Conservation (phyloP, 92 coral and sea anemone genomes). For the Epizoanthus ramosus region DNA sequence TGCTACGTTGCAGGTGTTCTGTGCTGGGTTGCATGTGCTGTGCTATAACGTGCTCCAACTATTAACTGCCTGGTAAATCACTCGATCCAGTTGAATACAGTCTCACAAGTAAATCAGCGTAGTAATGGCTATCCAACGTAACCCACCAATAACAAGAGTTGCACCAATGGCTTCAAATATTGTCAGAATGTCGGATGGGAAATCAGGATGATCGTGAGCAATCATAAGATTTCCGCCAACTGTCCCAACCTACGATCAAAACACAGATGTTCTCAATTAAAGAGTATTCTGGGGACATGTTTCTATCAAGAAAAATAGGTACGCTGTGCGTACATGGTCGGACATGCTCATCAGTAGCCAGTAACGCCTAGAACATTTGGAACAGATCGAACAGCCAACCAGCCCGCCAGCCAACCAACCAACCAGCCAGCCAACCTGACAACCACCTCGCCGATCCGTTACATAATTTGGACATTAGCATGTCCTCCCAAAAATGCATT, state of each 20-base stretch:
- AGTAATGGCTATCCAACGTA: neutral
- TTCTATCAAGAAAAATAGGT: too few relatives aligned
- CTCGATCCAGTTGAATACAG: too few relatives aligned
- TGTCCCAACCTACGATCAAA: slow-evolving; percentile 70
- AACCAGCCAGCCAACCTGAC: too few relatives aligned
- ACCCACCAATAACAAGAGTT: slow-evolving; percentile 70
- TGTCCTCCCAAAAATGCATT: too few relatives aligned
- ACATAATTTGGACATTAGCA: too few relatives aligned
- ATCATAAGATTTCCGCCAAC: slow-evolving; percentile 94
- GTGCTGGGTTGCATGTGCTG: neutral
- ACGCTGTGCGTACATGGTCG: too few relatives aligned
- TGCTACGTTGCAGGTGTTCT: neutral
- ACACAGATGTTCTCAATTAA: neutral
- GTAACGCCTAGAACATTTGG: too few relatives aligned
- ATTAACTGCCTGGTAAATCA: neutral
- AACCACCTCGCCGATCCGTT: too few relatives aligned
- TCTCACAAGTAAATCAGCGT: neutral
- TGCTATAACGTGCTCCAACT: neutral
- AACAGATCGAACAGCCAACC: too few relatives aligned
- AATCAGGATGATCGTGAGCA: slow-evolving; percentile 89
- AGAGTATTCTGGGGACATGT: too few relatives aligned
- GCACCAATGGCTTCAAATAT: slow-evolving; percentile 83
- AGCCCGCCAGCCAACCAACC: too few relatives aligned
- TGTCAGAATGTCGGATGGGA: slow-evolving; percentile 87
- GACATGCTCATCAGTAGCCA: too few relatives aligned